Percentiles rank a stretch among this genome's conserved stretches.
These are phyloP conservation scores for Lytechinus variegatus DNA, from an alignment of 35 echinoderm and acorn worm species.

Conservation along the genomic window DNA sequence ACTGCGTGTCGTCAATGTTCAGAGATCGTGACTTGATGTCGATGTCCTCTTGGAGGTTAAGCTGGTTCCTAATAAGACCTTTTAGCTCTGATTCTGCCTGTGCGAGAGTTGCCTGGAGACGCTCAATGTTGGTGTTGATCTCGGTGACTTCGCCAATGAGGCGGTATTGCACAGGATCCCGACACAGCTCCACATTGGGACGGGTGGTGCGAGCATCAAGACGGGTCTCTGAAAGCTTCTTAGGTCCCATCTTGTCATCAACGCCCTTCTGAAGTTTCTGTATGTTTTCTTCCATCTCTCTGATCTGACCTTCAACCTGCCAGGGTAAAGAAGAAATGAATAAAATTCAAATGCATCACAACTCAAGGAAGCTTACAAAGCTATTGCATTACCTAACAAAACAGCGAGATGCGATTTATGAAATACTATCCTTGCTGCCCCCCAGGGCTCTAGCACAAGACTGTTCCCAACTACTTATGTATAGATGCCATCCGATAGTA, in stretches of 20 bases:
- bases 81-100: slow-evolving; percentile 86
- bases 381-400: too few relatives aligned
- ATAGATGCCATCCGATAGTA: too few relatives aligned
- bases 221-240: slow-evolving; percentile 87
- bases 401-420: too few relatives aligned
- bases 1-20: slow-evolving; percentile 84
- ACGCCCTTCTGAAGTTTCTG: slow-evolving; percentile 86
- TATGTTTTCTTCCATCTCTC: slow-evolving; percentile 96
- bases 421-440: too few relatives aligned
- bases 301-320: slow-evolving; percentile 86
- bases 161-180: slow-evolving; percentile 98
- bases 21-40: slow-evolving; percentile 91
- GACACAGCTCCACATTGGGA: slow-evolving; percentile 96
- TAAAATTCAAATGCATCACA: background rate
- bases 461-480: too few relatives aligned
- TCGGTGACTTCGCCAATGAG: slow-evolving; percentile 93
- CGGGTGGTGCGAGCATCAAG: slow-evolving; percentile 81
- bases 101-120: slow-evolving; percentile 75
- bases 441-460: too few relatives aligned
- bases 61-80: slow-evolving; percentile 93
- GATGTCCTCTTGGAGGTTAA: slow-evolving; percentile 92
- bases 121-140: slow-evolving; percentile 75
- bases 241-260: slow-evolving; percentile 88
- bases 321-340: slow-evolving; percentile 13
- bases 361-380: too few relatives aligned